Base-by-base conservation (phyloP, 2,797 vertebrate genomes). In the Rhinatrema bivittatum region DNA sequence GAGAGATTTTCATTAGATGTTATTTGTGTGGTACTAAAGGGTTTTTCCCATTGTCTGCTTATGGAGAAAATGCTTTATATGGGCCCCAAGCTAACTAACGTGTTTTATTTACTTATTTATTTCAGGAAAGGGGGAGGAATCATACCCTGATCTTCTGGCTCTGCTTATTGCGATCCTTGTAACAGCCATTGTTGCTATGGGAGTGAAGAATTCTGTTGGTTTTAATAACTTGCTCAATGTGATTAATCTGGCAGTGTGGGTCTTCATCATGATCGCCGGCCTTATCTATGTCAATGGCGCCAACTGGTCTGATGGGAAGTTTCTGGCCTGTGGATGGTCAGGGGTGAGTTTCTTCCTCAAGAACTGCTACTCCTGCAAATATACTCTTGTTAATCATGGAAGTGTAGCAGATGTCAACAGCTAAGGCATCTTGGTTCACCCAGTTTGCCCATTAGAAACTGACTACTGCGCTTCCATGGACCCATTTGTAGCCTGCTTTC, bases 301-400 rank as follows among this genome's bases (percentile, higher is more conserved):
- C 46, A 91, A 96, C 74, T 98, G 95, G 95, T 83, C 82, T 4
- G 75, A 83, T 10, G 94, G 93, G 25, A 74, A 68, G 3, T 98
- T 98, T 72, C 74, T 98, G 54, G 93, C 95, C 0, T 91, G 87
- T 0, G 95, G 95, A 67, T 98, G 95, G 95, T 95, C 95, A 0
- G 95, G 95, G 92, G 95, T 98, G 68, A 91, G 91, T 72, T 26
- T 25, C 22, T 47, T 16, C 31, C 1, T 4, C 14, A 1, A n/a
- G n/a, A n/a, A n/a, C n/a, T n/a, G 10, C 12, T 25, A 3, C 14
- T 14, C 14, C 14, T 14, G 14, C 14, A 3, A 14, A 14, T 14
- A 14, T 14, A 14, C 14, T 14, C n/a, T n/a, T n/a, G n/a, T n/a
- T n/a, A n/a, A n/a, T n/a, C n/a, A n/a, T n/a, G n/a, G n/a, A n/a